phyloP scores from a whole-genome alignment of 2,797 vertebrate genomes.

The Phoxinus dragarum region DNA sequence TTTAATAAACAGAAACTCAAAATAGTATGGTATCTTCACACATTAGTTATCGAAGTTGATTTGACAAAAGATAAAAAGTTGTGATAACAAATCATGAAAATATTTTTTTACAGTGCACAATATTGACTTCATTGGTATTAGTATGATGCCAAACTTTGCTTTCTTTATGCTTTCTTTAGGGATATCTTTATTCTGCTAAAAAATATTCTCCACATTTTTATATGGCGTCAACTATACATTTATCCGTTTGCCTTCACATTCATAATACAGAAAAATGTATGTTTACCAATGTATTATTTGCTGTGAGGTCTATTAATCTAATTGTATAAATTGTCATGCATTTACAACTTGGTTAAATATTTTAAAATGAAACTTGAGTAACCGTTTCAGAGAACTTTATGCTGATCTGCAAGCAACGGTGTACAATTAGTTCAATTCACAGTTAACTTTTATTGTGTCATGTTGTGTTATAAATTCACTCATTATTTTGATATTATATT shows the following conservation, averaged over 20 bases:
- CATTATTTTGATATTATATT: neutral
- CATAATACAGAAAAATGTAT: neutral
- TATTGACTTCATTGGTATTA: slow-evolving; percentile 5
- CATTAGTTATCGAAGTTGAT: too few species aligned
- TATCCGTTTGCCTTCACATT: neutral
- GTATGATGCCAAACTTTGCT: neutral
- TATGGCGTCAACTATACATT: neutral
- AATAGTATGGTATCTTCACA: too few species aligned
- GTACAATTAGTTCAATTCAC: neutral
- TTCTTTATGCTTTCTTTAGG: neutral
- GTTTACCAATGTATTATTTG: too few species aligned
- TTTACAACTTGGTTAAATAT: too few species aligned
- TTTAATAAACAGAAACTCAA: too few species aligned
- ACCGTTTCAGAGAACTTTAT: neutral
- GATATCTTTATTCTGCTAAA: neutral
- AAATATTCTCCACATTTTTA: neutral
- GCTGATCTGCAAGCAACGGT: neutral
- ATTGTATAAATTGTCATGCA: too few species aligned
- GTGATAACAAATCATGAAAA: too few species aligned
- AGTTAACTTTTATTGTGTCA: neutral
- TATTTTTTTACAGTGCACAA: neutral
- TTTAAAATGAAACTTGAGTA: too few species aligned
- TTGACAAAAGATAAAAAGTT: too few species aligned
- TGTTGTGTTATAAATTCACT: neutral
- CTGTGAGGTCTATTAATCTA: neutral